Percentiles rank a stretch among this genome's conserved stretches.
Conservation (phyloP, 2,888 invertebrate species). For the Venusia cambrica region DNA sequence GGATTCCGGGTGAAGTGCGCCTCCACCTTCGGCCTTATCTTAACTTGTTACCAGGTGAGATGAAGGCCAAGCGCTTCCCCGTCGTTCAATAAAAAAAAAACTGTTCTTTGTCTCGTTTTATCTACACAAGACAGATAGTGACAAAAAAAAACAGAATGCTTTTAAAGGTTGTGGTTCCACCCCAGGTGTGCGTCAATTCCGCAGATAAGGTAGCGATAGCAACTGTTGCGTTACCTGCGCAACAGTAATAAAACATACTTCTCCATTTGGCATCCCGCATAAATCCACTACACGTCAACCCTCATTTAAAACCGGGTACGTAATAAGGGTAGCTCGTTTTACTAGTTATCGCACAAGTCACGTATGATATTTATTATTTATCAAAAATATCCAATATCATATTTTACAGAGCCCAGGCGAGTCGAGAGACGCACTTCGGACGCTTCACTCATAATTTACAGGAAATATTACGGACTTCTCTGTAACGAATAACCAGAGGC, state of each 20-base stretch:
- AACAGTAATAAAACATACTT: constrained; percentile 16
- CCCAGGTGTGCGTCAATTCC: background rate
- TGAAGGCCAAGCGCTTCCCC: too few species aligned
- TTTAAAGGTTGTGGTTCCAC: too few species aligned
- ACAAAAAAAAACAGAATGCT: background rate
- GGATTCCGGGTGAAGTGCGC: too few species aligned
- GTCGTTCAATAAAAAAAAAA: too few species aligned
- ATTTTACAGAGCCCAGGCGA: constrained; percentile 21
- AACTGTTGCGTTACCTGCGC: constrained; percentile 1
- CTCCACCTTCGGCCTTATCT: too few species aligned
- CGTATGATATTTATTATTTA: constrained; percentile 28
- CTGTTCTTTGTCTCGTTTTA: too few species aligned
- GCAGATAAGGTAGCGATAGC: background rate
- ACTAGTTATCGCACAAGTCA: constrained; percentile 28
- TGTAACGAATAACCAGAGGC: constrained; percentile 7
- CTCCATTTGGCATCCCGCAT: constrained; percentile 27
- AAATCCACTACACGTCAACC: constrained; percentile 25
- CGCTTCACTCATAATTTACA: constrained; percentile 13
- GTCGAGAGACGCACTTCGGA: constrained; percentile 20
- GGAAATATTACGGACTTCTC: constrained; percentile 10
- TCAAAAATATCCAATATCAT: constrained; percentile 28
- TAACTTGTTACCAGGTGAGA: too few species aligned
- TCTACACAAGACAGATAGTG: too few species aligned
- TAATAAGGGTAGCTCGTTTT: constrained; percentile 28
- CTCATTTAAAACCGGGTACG: constrained; percentile 30